A percentile compares a stretch with the other conserved stretches of the same genome.
Conservation (phyloP, 2,797 vertebrate genomes). For the Hapalemur alaotrensis region DNA sequence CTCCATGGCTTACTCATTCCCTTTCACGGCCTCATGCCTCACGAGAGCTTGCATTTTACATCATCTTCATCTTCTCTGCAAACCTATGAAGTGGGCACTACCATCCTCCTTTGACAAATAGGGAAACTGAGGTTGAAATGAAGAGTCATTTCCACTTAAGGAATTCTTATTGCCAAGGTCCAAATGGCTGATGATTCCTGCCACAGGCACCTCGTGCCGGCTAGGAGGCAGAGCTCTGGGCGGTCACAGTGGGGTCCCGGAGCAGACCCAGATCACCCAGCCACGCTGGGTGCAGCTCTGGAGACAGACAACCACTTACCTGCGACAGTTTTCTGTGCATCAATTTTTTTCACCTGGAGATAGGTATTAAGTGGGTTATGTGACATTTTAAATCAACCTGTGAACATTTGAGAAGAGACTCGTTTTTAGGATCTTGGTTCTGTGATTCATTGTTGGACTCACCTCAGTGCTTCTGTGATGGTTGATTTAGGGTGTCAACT, state of each 20-base stretch:
- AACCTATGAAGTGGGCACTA: neutral
- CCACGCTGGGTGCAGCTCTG: no score
- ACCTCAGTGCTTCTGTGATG: neutral
- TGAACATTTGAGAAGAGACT: neutral
- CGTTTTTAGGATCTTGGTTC: neutral
- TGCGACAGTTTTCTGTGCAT: neutral
- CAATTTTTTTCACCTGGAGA: neutral
- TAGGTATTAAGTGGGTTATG: neutral
- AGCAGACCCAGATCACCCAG: neutral
- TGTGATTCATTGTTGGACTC: neutral
- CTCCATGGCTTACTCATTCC: neutral
- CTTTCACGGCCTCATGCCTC: rapidly evolving
- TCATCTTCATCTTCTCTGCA: neutral
- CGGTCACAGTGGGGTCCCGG: rapidly evolving
- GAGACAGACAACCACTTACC: neutral
- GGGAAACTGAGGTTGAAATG: neutral
- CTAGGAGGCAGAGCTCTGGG: neutral
- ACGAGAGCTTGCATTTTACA: neutral
- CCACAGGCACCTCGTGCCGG: rapidly evolving
- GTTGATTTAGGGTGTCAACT: neutral
- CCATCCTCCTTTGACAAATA: neutral
- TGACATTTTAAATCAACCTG: neutral
- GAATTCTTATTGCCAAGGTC: neutral
- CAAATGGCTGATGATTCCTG: neutral
- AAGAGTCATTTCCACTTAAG: neutral